Evolutionary conservation across 2,113 vertebrate genomes (phyloP).

Genomic region (Tachycineta bicolor): DNA sequence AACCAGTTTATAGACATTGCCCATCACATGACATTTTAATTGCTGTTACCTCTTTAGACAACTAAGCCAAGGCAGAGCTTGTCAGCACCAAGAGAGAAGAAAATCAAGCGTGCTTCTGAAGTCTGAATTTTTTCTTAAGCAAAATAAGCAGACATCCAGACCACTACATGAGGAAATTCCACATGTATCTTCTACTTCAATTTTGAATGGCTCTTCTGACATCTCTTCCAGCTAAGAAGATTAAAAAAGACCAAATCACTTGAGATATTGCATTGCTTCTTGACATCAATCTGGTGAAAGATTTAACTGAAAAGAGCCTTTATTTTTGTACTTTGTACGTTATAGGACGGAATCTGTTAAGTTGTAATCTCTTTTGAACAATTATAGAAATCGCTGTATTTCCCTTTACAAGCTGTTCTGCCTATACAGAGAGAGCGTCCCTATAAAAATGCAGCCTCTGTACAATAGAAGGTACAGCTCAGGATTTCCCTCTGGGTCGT

Average conservation of each 20-base stretch:
- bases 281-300: conserved; percentile 28
- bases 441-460: background rate
- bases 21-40: conserved; percentile 32
- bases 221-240: conserved; percentile 46
- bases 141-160: conserved; percentile 22
- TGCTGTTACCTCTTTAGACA: conserved; percentile 36
- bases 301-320: conserved; percentile 47
- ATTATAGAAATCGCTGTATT: background rate
- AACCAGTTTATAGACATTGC: conserved; percentile 14
- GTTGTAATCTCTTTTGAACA: conserved; percentile 26
- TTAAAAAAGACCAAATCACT: conserved; percentile 35
- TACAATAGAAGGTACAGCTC: background rate
- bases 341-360: conserved; percentile 18
- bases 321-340: conserved; percentile 13
- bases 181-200: background rate
- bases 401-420: background rate
- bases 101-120: conserved; percentile 19
- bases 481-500: background rate
- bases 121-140: conserved; percentile 15
- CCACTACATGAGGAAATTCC: background rate
- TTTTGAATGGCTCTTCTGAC: conserved; percentile 17
- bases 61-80: conserved; percentile 40
- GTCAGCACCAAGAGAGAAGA: conserved; percentile 1
- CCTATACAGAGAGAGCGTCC: background rate
- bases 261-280: conserved; percentile 25